A percentile compares a stretch with the other conserved stretches of the same genome.
Conservation (phyloP, 1,140 invertebrate genomes). For the Diachasma alloeum region DNA sequence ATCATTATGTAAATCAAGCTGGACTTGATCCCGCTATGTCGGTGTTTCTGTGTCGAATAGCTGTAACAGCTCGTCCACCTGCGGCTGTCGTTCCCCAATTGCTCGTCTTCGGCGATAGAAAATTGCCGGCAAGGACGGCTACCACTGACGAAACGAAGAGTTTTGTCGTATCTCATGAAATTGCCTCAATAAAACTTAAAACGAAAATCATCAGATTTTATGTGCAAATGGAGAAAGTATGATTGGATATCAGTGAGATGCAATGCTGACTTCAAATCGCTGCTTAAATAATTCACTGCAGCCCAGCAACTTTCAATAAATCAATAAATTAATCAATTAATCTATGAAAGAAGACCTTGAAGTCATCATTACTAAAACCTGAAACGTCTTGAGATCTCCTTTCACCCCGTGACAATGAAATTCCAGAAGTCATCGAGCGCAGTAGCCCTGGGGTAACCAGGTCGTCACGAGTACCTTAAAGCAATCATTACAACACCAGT, state of each 20-base stretch:
- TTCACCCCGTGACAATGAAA: background rate
- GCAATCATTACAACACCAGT: background rate
- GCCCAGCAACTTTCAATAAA: background rate
- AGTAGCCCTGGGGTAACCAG: background rate
- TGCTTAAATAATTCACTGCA: background rate
- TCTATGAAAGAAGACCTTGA: background rate
- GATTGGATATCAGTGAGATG: too few relatives aligned
- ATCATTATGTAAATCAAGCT: slow-evolving; percentile 45
- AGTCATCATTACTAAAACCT: background rate
- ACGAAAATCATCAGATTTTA: too few relatives aligned
- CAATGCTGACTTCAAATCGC: background rate
- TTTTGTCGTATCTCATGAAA: background rate
- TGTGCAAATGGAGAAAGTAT: too few relatives aligned
- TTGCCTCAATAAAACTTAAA: too few relatives aligned
- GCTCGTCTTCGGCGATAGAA: background rate
- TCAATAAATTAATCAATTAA: background rate
- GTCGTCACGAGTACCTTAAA: background rate
- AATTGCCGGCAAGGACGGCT: background rate
- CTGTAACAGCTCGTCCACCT: slow-evolving; percentile 40
- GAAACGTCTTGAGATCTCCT: background rate
- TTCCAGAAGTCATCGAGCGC: background rate
- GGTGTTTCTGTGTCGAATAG: slow-evolving; percentile 52
- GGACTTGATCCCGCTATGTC: slow-evolving; percentile 42
- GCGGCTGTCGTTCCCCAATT: background rate
- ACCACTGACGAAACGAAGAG: background rate